Base-by-base conservation (phyloP, 2,797 vertebrate species). In the Hydrophis major region DNA sequence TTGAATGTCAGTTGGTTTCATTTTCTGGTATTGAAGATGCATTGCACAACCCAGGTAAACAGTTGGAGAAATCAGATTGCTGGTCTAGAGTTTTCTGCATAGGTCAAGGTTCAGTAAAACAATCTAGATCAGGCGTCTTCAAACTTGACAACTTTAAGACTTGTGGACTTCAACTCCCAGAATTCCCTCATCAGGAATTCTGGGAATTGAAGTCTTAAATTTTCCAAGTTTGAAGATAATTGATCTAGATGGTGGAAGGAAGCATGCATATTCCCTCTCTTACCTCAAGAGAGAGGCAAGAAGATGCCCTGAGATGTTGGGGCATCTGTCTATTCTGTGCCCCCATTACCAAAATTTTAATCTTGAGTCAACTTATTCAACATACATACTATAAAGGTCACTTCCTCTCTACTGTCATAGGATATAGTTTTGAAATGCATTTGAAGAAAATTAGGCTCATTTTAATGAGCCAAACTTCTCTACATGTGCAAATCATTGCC, bases 401-500 rank as follows among this genome's bases (percentile, higher is more conserved):
- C 60, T 92, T 92, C 93, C 94, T 95, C 89, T 94, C 94, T 88
- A 92, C 89, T 92, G 53, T 93, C 91, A n/a, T 92, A 95, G 90
- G 92, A 93, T 95, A 95, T 97, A 95, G 92, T 90, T 94, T 95
- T 96, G 88, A 95, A 96, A 95, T 95, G 92, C 93, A 91, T 96
- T 96, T 96, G 96, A 93, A 96, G 92, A 96, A 94, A 97, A 95
- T 95, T 95, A 95, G 93, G 92, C 93, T 97, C 69, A 0, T 95
- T 96, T 94, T 95, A 97, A 96, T 90, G 90, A 96, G 96, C 96
- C 95, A 96, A 96, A 93, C 60, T 95, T 93, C 95, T 93, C 91
- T 95, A 94, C 95, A 93, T 90, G 87, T 95, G 95, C 90, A 93
- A 96, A 94, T 95, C 96, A 96, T 97, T 96, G 94, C 69, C 37